Conservation (phyloP, 2,888 invertebrate genomes). For the Torymus texanus region DNA sequence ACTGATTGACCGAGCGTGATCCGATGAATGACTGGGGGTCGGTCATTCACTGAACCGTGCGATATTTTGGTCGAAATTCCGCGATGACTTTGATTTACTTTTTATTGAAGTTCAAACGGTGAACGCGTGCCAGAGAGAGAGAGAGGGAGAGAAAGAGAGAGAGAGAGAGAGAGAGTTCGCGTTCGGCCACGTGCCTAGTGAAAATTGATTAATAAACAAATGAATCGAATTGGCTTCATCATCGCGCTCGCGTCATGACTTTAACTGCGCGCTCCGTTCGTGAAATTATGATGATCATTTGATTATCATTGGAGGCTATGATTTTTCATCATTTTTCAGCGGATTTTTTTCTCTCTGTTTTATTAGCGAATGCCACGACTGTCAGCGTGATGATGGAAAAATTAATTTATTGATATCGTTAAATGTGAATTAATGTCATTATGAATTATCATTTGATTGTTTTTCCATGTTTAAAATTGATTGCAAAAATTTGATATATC, state of each 20-base stretch:
- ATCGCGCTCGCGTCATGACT: conserved; percentile 21
- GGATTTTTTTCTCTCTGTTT: not conserved
- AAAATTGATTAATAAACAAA: conserved; percentile 53
- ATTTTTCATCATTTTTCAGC: conserved; percentile 22
- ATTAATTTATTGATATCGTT: not conserved
- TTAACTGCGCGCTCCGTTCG: conserved; percentile 1
- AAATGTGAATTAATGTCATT: not conserved
- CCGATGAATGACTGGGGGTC: conserved; percentile 57
- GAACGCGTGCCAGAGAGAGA: not conserved
- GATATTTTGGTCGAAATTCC: conserved; percentile 56
- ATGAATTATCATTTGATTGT: not conserved
- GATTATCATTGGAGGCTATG: not conserved
- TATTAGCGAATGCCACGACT: no score
- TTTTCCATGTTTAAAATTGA: not conserved
- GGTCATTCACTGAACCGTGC: conserved; percentile 57
- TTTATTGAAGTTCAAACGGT: conserved; percentile 52
- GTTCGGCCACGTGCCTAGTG: conserved; percentile 3
- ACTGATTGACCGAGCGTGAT: conserved; percentile 59
- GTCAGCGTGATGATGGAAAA: not conserved
- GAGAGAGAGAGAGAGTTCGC: conserved; percentile 1
- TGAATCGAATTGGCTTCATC: conserved; percentile 42
- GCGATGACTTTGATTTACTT: conserved; percentile 58
- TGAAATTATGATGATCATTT: conserved; percentile 29
- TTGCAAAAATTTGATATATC: not conserved
- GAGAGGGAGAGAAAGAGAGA: not conserved